Conservation (phyloP, 2,113 vertebrate species). For the Rhipidura dahli region DNA sequence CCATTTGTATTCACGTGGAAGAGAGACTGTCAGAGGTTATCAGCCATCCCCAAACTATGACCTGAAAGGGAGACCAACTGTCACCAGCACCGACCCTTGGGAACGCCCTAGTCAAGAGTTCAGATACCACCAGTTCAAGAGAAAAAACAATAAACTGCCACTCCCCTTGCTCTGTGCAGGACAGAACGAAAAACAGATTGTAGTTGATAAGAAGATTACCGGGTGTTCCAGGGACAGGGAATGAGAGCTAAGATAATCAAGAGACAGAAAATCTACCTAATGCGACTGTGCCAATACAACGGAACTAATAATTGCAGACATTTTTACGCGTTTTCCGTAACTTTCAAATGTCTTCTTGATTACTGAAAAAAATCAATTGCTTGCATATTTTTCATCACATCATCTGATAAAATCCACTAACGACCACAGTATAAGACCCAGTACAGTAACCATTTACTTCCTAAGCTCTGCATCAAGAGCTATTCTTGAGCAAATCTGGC, state of each 20-base stretch:
- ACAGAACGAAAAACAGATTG: constrained; percentile 14
- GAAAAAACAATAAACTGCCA: not conserved
- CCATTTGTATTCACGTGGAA: not conserved
- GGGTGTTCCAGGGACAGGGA: constrained; percentile 22
- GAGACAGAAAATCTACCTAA: constrained; percentile 40
- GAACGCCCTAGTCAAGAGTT: not conserved
- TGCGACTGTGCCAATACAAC: not conserved
- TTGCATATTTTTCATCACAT: not conserved
- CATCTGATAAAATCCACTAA: not conserved
- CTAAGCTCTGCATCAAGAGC: not conserved
- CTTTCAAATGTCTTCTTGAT: not conserved
- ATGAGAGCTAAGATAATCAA: constrained; percentile 18
- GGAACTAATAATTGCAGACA: not conserved
- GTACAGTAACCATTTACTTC: not conserved
- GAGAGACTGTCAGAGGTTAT: not conserved
- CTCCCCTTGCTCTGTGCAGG: not conserved
- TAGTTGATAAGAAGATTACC: constrained; percentile 14
- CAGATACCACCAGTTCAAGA: not conserved
- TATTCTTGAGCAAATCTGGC: not conserved
- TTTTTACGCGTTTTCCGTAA: fast-evolving
- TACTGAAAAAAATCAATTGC: not conserved
- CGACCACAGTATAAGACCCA: not conserved
- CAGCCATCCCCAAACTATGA: not conserved
- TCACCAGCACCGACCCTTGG: not conserved
- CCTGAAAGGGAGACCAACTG: not conserved